These are phyloP conservation scores for Kryptolebias ocellatus DNA, from an alignment of 2,797 vertebrate genomes.

Conservation along the genomic window DNA sequence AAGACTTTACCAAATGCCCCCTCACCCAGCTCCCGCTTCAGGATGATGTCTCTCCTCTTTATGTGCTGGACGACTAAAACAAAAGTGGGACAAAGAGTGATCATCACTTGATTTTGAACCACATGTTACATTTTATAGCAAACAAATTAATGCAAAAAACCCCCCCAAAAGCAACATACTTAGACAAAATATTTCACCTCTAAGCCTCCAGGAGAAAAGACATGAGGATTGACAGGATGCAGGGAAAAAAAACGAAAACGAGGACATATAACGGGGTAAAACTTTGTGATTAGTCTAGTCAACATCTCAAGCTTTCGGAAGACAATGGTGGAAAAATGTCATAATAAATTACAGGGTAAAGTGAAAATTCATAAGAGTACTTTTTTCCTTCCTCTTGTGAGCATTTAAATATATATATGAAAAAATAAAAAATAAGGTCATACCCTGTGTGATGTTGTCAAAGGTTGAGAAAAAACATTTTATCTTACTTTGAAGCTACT, in stretches of 20 bases:
- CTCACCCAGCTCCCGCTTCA: conserved; percentile 96
- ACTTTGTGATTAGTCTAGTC: conserved; percentile 22
- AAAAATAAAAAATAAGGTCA: background rate
- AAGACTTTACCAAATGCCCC: conserved; percentile 98
- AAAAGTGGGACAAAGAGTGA: background rate
- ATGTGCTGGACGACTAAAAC: conserved; percentile 92
- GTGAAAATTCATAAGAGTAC: conserved; percentile 25
- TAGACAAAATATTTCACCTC: background rate
- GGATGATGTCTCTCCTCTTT: conserved; percentile 94
- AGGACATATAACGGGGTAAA: background rate
- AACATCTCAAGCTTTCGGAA: conserved; percentile 13
- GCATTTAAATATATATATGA: conserved; percentile 18
- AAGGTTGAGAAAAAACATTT: conserved; percentile 17
- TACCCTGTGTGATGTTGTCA: conserved; percentile 22
- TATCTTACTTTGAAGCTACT: conserved; percentile 40
- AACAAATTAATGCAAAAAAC: background rate
- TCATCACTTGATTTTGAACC: background rate
- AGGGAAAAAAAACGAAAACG: background rate
- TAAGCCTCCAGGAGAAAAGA: no score
- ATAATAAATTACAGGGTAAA: conserved; percentile 15
- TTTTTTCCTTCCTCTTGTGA: conserved; percentile 8
- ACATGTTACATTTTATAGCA: background rate
- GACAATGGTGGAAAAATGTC: conserved; percentile 13
- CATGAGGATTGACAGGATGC: conserved; percentile 2
- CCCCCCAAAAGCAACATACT: no score